Percentiles rank a stretch among this genome's conserved stretches.
Evolutionary conservation across 1,140 invertebrate genomes (phyloP).

Genomic region (Bombus turneri): DNA sequence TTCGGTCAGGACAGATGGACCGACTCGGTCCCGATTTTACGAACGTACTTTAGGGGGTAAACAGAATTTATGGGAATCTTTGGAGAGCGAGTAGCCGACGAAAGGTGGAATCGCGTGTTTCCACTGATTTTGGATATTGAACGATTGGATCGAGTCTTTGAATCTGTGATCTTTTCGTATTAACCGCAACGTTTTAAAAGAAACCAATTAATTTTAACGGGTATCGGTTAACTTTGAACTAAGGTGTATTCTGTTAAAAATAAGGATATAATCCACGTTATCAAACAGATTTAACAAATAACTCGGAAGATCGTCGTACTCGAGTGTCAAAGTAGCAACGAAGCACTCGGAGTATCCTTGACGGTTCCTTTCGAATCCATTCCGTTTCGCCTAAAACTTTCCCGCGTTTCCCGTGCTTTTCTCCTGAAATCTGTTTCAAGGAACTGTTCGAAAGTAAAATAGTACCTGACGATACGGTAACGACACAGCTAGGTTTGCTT

Average conservation of each 20-base stretch:
- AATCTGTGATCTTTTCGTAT: too few species aligned
- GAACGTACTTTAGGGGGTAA: not conserved
- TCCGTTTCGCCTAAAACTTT: not conserved
- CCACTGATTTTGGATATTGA: too few species aligned
- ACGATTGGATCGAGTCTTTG: too few species aligned
- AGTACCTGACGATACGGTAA: not conserved
- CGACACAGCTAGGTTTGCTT: not conserved
- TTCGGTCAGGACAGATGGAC: too few species aligned
- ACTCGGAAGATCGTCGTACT: fast-evolving
- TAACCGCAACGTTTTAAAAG: too few species aligned
- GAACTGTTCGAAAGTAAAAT: not conserved
- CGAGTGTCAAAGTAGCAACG: not conserved
- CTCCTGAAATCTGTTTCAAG: not conserved
- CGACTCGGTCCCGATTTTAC: not conserved
- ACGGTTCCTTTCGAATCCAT: not conserved
- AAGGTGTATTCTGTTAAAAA: too few species aligned
- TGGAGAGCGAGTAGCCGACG: too few species aligned
- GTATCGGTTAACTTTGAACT: too few species aligned
- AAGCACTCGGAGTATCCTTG: not conserved
- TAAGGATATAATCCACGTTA: too few species aligned
- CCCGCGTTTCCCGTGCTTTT: not conserved
- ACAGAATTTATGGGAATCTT: not conserved
- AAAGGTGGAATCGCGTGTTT: too few species aligned
- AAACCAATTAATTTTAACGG: too few species aligned
- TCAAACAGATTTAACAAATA: not conserved